Base-by-base conservation (phyloP, 2,888 invertebrate genomes). In the Nemapogon koenigi region DNA sequence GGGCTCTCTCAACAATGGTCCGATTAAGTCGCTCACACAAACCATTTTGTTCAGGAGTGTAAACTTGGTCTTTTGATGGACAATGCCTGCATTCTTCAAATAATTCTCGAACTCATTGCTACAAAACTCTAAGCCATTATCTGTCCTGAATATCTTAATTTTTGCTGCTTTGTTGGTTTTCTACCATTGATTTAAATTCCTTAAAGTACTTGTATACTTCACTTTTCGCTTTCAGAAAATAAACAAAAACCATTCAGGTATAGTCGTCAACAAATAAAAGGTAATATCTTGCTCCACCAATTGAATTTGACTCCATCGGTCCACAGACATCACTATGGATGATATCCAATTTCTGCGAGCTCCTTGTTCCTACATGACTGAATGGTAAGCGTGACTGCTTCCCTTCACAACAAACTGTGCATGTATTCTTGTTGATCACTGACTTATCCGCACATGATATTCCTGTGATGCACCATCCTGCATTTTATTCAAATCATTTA, bases 201-300 rank as follows among this genome's bases (percentile, higher is more conserved):
- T 37, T 28, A 32, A 42, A 36, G 19, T 18, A 13, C 8, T 26
- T 7, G 15, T 33, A 28, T 18, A 18, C 35, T 27, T 48, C 39
- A 43, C 28, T 46, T 31, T 49, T 50, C 8, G 37, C 11, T 31
- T 49, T 43, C 1, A 48, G 3, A 39, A 49, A 50, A 45, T 46
- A 47, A 15, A 47, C 32, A 40, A 19, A 41, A 1, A 19, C 41
- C 44, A 44, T 48, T 3, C 47, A 38, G 19, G 41, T 42, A 18
- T 19, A 33, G 17, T 46, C 46, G 42, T 46, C 46, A 10, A 45
- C 35, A 36, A 46, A 46, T n/a, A 43, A 28, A 8, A 44, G 3
- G 19, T 44, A 49, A 28, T 49, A 47, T 18, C 27, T 43, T 2
- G 44, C 19, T 3, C 44, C 44, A 26, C 41, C 43, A 18, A 44